Evolutionary conservation across 2,888 invertebrate species (phyloP).

Genomic region (Cantharis rufa): DNA sequence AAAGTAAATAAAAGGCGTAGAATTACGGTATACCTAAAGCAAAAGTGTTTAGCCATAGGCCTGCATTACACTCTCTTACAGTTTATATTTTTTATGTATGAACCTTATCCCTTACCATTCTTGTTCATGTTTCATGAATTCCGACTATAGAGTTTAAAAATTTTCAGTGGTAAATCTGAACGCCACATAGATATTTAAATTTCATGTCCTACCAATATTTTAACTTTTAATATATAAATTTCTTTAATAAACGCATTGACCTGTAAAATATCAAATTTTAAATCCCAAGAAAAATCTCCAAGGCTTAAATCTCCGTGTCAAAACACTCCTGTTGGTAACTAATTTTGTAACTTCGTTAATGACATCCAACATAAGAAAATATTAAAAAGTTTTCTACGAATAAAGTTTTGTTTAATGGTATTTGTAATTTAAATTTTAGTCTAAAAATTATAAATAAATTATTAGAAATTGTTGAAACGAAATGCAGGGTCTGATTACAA

Average conservation of each 20-base stretch:
- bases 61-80: not conserved
- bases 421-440: not conserved
- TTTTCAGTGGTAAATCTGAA: not conserved
- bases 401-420: not conserved
- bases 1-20: not conserved
- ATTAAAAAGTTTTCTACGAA: not conserved
- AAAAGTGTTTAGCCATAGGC: not conserved
- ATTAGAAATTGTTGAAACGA: not conserved
- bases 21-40: not conserved
- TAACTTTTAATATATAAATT: not conserved
- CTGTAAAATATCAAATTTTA: not conserved
- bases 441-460: not conserved
- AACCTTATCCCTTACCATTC: not conserved
- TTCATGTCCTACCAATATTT: not conserved
- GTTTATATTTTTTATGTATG: not conserved
- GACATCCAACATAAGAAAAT: not conserved
- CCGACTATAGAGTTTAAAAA: not conserved
- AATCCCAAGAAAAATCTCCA: not conserved
- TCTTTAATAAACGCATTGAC: not conserved
- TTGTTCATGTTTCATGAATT: not conserved
- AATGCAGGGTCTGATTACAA: not conserved
- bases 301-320: not conserved
- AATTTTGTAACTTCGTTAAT: not conserved
- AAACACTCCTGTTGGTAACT: not conserved
- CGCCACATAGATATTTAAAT: not conserved